Evolutionary conservation across 2,888 invertebrate species (phyloP), one percentile per base, ranked within the genome.

Genomic region (Empis livida): DNA sequence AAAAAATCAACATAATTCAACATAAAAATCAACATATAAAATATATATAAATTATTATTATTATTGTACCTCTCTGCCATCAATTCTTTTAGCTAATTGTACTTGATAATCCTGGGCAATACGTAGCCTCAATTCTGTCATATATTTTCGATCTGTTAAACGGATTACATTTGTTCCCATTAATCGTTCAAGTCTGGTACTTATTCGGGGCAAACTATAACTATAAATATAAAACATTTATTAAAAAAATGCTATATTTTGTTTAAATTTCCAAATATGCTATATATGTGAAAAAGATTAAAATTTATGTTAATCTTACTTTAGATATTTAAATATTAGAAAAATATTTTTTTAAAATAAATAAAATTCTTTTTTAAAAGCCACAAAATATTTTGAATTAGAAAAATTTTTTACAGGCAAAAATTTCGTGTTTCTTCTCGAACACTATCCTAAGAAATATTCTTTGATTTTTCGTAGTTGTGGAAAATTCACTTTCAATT

Each of bases 111-210:
- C 79, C 54, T 76, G 74, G 48, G 75, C 69, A 46, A 81, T 74
- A 38, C 74, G 68, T 42, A 73, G 63, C 51, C 78, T 73, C 30
- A 81, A 65, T 45, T 72, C 70, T 54, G 73, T 72, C 80, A 81
- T 80, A 59, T 78, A 81, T 49, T 72, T 73, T 42, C 79, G 67
- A 61, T 81, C 80, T 8, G 79, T 80, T 49, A 81, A 62, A 52
- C 76, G 72, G 13, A 80, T 77, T 50, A 78, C 69, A 62, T 78
- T 79, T 48, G 67, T 65, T 53, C 68, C 68, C 69, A 70, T 70
- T 39, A 70, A 59, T 31, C 65, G 59, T 56, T 70, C 69, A 51
- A 70, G 54, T 6, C 63, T 60, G 6, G 66, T 66, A 56, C 65
- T 67, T 44, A 70, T 68, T 49, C 68, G 61, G 43, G 70, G 68